Evolutionary conservation across 2,113 vertebrate genomes (phyloP).

Genomic region (Holacanthus passer): DNA sequence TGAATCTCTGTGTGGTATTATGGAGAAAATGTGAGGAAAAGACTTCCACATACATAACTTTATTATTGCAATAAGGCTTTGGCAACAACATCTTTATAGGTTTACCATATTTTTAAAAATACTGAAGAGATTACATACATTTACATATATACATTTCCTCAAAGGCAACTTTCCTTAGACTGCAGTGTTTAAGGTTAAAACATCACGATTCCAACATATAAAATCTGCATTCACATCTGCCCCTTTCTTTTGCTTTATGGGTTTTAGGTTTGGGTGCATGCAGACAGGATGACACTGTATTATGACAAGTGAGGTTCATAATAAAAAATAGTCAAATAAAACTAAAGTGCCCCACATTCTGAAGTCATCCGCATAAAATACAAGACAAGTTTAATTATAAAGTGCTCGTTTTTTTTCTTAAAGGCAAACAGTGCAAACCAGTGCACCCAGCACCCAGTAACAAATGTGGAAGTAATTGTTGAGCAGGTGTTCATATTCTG

Average conservation of each 20-base stretch:
- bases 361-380: slow-evolving; percentile 30
- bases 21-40: not conserved
- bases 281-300: slow-evolving; percentile 25
- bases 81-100: slow-evolving; percentile 36
- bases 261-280: slow-evolving; percentile 36
- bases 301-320: not conserved
- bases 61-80: slow-evolving; percentile 72
- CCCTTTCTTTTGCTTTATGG: not conserved
- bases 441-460: slow-evolving; percentile 45
- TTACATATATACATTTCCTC: slow-evolving; percentile 48
- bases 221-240: slow-evolving; percentile 26
- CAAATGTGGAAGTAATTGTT: slow-evolving; percentile 26
- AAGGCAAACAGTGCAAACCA: slow-evolving; percentile 56
- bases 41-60: slow-evolving; percentile 57
- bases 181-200: slow-evolving; percentile 37
- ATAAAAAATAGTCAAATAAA: slow-evolving; percentile 27
- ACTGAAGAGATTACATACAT: slow-evolving; percentile 36
- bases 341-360: slow-evolving; percentile 23
- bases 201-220: slow-evolving; percentile 16
- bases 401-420: slow-evolving; percentile 51
- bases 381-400: slow-evolving; percentile 30
- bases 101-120: slow-evolving; percentile 59
- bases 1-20: slow-evolving; percentile 19
- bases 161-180: slow-evolving; percentile 1
- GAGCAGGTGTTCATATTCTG: slow-evolving; percentile 9